Base-by-base conservation (phyloP, 2,113 vertebrate genomes). In the Anser cygnoides region DNA sequence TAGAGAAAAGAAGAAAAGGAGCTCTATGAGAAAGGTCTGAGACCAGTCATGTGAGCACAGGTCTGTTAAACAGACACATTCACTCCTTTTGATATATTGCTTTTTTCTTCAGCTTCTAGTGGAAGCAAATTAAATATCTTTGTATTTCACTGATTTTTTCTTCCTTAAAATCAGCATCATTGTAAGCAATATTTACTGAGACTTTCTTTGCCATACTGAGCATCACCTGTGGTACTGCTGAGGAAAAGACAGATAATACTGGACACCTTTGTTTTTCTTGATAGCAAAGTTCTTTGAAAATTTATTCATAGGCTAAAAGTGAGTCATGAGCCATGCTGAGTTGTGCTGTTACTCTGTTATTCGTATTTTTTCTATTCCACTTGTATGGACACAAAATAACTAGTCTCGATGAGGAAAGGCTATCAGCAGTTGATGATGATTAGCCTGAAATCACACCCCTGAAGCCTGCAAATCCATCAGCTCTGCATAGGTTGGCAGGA, bases 41-140 rank as follows among this genome's bases (percentile, higher is more conserved):
- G 90, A 73, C 58, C 87, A 96, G 65, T 82, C 73, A 83, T 95
- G 93, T 71, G 25, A 81, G 50, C 84, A 63, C 49, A 50, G 78
- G 87, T 72, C 71, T 92, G 96, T 84, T 65, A 85, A 93, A 81
- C 52, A 75, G 79, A 63, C 49, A 55, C 39, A 57, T 58, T 87
- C 37, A 66, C 31, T 89, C 63, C 19, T 89, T 66, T 73, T 77
- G 59, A 84, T 87, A 31, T 79, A 80, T 70, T 90, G 37, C 80
- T 95, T 94, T 93, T 76, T 95, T 49, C 50, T 94, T 78, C 73
- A 91, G 84, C 81, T 83, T 57, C 71, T 90, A 93, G 88, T 79
- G 55, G 84, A 94, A 85, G 63, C 50, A 91, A 58, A 91, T 68
- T 59, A 62, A 28, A 50, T 57, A 96, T 95, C 68, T 88, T 95